Base-by-base conservation (phyloP, 2,113 vertebrate genomes). In the Limanda limanda region DNA sequence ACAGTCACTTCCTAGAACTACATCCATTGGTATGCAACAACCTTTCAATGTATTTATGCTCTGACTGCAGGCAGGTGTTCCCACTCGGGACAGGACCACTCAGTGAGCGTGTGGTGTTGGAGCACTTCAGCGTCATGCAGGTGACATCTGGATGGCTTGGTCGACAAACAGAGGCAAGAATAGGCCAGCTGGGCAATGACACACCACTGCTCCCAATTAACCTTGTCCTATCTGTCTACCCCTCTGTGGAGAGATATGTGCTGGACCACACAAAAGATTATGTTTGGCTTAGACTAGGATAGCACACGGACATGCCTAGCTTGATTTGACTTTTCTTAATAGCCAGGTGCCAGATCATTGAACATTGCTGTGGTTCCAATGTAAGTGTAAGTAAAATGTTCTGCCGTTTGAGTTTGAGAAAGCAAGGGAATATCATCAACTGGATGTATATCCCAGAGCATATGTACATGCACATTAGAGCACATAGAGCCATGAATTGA, bases 131-230 rank as follows among this genome's bases (percentile, higher is more conserved):
- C 21, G 37, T 73, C 69, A 62, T 11, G 4, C 31, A 18, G 40
- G 72, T 69, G 79, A 64, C 71, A 76, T 73, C 75, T 82, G 69
- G 65, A 58, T 52, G 48, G 52, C 45, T 72, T 1, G 10, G 21
- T 42, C 25, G 40, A 21, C 62, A 70, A n/a, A 31, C 6, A 51
- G 23, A 62, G 73, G 60, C 69, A 74, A 42, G 51, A 59, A 6
- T 45, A 1, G 25, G 37, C 81, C 85, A 81, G 67, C 69, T 83
- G 74, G 73, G 69, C 70, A 67, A 42, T 57, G 48, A 70, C 14
- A 17, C 70, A 70, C 47, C 55, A 31, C 47, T 74, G 61, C 74
- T 67, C 66, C 74, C 70, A 78, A 76, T 82, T 84, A 82, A 85
- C 82, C 79, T 77, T 58, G 31, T 79, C 60, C 57, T 42, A 47